Evolutionary conservation across 2,888 invertebrate genomes (phyloP).

Genomic region (Ennomos quercinarius): DNA sequence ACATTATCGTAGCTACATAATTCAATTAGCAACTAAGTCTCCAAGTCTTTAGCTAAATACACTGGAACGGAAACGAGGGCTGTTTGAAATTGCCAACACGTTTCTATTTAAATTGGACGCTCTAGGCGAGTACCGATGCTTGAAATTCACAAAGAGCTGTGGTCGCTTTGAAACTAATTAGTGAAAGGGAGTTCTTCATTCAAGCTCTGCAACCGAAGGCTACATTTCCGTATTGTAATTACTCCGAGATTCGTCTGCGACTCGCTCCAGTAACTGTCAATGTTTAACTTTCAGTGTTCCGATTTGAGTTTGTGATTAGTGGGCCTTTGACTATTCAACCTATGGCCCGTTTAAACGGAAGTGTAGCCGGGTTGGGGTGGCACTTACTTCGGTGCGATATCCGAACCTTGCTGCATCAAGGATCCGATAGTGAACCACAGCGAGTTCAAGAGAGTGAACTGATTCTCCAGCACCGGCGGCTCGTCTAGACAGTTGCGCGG

Average conservation of each 20-base stretch:
- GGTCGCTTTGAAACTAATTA: constrained; percentile 83
- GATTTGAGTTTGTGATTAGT: constrained; percentile 31
- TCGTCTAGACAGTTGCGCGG: constrained; percentile 94
- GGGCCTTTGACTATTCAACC: background rate
- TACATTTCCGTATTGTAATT: constrained; percentile 69
- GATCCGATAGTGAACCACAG: constrained; percentile 98
- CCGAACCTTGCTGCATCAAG: constrained; percentile 96
- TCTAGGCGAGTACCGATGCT: constrained; percentile 73
- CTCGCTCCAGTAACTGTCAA: constrained; percentile 35
- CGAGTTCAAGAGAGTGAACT: constrained; percentile 95
- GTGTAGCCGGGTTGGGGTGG: constrained; percentile 63
- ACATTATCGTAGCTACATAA: constrained; percentile 56
- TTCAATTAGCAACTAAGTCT: constrained; percentile 72
- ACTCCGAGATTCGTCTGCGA: constrained; percentile 46
- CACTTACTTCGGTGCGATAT: constrained; percentile 96
- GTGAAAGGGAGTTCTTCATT: constrained; percentile 71
- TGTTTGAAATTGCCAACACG: constrained; percentile 69
- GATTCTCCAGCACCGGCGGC: constrained; percentile 94
- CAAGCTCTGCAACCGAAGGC: constrained; percentile 69
- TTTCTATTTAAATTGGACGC: constrained; percentile 74
- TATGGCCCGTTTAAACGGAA: constrained; percentile 45
- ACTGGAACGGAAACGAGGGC: constrained; percentile 66
- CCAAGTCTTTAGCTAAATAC: constrained; percentile 68
- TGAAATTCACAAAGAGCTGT: constrained; percentile 80
- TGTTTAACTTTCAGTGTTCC: constrained; percentile 30